Percentiles rank a stretch among this genome's conserved stretches.
Conservation (phyloP, 2,888 invertebrate species). For the Rapana venosa region DNA sequence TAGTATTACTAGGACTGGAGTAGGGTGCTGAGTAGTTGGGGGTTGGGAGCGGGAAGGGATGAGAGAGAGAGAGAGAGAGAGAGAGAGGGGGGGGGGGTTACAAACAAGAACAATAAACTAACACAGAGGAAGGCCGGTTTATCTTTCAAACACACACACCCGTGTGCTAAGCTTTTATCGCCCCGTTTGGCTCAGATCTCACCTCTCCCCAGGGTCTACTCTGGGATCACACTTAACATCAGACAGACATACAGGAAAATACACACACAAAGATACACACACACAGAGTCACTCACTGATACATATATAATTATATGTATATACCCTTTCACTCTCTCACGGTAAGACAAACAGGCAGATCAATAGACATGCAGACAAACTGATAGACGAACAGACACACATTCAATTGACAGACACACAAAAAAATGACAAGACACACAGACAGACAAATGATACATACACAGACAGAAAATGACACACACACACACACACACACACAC, state of each 20-base stretch:
- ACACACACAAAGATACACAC: not conserved
- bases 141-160: too few relatives aligned
- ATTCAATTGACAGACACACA: not conserved
- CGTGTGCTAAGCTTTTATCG: too few relatives aligned
- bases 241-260: not conserved
- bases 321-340: not conserved
- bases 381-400: not conserved
- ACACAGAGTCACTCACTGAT: not conserved
- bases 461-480: not conserved
- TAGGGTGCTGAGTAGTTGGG: too few relatives aligned
- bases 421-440: not conserved
- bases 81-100: not conserved
- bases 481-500: not conserved
- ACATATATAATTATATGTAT: not conserved
- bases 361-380: not conserved
- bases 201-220: too few relatives aligned
- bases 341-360: not conserved
- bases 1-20: too few relatives aligned
- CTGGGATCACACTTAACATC: too few relatives aligned
- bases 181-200: too few relatives aligned
- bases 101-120: too few relatives aligned
- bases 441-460: not conserved
- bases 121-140: too few relatives aligned
- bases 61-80: slow-evolving; percentile 18
- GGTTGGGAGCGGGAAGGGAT: too few relatives aligned